Percentiles rank a stretch among this genome's conserved stretches.
These are phyloP conservation scores for Platysternon megacephalum DNA, from an alignment of 2,113 vertebrate species.

Conservation along the genomic window DNA sequence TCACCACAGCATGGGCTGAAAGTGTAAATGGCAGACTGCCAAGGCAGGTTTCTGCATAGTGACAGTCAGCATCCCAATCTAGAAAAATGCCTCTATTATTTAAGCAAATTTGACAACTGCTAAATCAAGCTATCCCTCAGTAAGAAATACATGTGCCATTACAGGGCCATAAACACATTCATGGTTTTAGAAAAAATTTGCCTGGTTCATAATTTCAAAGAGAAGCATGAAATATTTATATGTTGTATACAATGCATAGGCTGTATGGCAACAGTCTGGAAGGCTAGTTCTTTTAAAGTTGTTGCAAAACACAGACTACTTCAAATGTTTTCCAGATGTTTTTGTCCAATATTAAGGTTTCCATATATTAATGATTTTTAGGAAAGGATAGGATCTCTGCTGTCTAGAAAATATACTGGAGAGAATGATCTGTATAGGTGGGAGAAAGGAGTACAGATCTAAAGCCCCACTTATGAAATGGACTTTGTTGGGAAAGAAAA, in stretches of 20 bases:
- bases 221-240: background rate
- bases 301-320: background rate
- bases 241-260: background rate
- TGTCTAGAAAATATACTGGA: background rate
- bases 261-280: background rate
- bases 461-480: background rate
- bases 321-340: fast-evolving
- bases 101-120: background rate
- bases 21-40: background rate
- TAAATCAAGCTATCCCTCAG: background rate
- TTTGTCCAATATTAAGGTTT: background rate
- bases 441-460: background rate
- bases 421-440: fast-evolving
- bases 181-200: background rate
- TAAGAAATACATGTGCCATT: background rate
- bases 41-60: background rate
- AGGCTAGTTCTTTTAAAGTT: background rate
- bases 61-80: background rate
- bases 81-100: conserved; percentile 18
- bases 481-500: background rate
- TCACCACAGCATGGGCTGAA: background rate
- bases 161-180: background rate
- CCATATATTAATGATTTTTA: background rate
- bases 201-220: conserved; percentile 7
- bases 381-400: background rate